Conservation (phyloP, 2,113 vertebrate species). For the Agapornis roseicollis region DNA sequence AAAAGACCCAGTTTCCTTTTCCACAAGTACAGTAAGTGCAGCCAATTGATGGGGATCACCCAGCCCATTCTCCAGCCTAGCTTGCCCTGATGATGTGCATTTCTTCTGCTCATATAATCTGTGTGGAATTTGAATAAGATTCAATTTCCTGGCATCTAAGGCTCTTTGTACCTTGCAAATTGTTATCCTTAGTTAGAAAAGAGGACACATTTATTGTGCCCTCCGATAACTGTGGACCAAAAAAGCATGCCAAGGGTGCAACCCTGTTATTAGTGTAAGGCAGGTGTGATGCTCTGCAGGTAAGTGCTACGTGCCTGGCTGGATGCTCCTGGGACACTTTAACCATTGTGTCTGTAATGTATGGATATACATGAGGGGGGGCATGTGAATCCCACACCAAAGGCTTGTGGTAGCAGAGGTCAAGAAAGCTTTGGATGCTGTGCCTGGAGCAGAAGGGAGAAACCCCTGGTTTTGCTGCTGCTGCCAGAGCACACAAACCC, state of each 20-base stretch:
- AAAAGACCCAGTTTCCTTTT: neutral
- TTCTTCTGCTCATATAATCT: neutral
- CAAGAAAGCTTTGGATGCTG: neutral
- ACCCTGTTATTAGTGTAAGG: neutral
- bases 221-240: neutral
- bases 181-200: neutral
- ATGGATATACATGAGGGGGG: neutral
- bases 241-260: neutral
- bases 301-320: rapidly evolving
- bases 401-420: neutral
- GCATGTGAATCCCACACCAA: neutral
- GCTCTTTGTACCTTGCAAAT: neutral
- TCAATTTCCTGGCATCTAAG: constrained; percentile 32
- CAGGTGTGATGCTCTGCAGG: neutral
- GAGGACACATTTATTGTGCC: neutral
- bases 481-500: neutral
- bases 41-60: constrained; percentile 4
- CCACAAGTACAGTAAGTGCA: neutral
- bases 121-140: neutral
- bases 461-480: neutral
- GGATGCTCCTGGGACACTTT: neutral
- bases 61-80: neutral
- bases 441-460: neutral
- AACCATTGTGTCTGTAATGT: rapidly evolving
- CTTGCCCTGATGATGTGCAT: neutral